Conservation (phyloP, 2,888 invertebrate species). For the Acleris cristana region DNA sequence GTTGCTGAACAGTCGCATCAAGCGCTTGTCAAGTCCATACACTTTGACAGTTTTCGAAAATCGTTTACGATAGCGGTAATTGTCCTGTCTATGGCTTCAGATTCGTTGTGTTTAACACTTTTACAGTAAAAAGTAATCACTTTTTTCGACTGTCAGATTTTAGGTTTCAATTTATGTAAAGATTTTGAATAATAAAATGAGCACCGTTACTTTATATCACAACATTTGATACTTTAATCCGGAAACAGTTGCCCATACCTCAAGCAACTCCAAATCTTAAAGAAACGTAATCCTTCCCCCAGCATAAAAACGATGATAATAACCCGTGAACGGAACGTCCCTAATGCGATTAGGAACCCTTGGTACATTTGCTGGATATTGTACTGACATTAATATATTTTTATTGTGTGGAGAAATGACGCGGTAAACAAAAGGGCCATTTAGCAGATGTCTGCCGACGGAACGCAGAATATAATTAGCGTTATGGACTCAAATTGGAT, state of each 20-base stretch:
- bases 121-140: too few species aligned
- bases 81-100: too few species aligned
- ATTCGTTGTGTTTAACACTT: too few species aligned
- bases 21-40: too few species aligned
- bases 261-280: slow-evolving; percentile 30
- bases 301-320: slow-evolving; percentile 76
- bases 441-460: slow-evolving; percentile 58
- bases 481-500: slow-evolving; percentile 36
- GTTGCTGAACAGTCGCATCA: too few species aligned
- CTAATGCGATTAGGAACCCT: slow-evolving; percentile 66
- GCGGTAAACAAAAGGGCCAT: slow-evolving; percentile 74
- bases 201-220: too few species aligned
- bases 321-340: slow-evolving; percentile 77
- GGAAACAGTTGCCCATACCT: background rate
- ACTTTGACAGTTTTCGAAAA: too few species aligned
- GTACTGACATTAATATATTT: slow-evolving; percentile 74
- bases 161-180: too few species aligned
- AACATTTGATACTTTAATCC: too few species aligned
- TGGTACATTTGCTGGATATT: slow-evolving; percentile 65
- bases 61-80: too few species aligned
- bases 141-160: too few species aligned
- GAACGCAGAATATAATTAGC: slow-evolving; percentile 33
- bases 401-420: slow-evolving; percentile 73
- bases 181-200: too few species aligned
- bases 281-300: slow-evolving; percentile 62